Evolutionary conservation across 2,113 vertebrate genomes (phyloP).

Genomic region (Periophthalmus modestus): DNA sequence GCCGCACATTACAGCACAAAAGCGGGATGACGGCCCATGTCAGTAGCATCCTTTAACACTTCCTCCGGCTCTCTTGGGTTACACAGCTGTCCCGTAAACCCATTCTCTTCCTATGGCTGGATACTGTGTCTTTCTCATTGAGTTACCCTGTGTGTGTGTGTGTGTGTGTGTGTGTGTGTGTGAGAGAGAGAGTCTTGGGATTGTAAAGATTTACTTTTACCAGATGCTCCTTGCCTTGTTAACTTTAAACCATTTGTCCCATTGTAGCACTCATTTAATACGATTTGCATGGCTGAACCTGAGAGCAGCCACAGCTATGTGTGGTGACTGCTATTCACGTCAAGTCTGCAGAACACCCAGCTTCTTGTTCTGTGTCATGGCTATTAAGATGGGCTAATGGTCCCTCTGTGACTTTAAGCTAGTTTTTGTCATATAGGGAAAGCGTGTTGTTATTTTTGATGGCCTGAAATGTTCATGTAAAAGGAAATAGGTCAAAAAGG

Average conservation of each 20-base stretch:
- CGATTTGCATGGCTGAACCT: slow-evolving; percentile 59
- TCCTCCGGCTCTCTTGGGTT: slow-evolving; percentile 36
- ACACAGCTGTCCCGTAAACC: slow-evolving; percentile 63
- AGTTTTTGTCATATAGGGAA: neutral
- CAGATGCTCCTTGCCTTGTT: slow-evolving; percentile 60
- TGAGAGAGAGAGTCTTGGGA: slow-evolving; percentile 30
- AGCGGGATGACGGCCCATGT: neutral
- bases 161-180: neutral
- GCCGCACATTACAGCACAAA: neutral
- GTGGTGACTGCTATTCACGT: slow-evolving; percentile 7
- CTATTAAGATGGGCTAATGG: neutral
- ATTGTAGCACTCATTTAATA: slow-evolving; percentile 52
- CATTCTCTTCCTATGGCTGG: slow-evolving; percentile 35
- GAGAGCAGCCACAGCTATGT: slow-evolving; percentile 24
- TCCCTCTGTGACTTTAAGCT: neutral
- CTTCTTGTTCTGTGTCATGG: slow-evolving; percentile 6
- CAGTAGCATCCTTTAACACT: slow-evolving; percentile 52
- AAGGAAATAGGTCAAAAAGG: neutral
- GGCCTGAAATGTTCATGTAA: neutral
- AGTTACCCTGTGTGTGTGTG: neutral
- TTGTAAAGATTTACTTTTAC: slow-evolving; percentile 61
- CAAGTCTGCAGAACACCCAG: slow-evolving; percentile 12
- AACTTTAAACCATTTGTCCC: slow-evolving; percentile 53
- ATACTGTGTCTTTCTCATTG: slow-evolving; percentile 29
- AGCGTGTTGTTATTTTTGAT: neutral